A percentile compares a stretch with the other conserved stretches of the same genome.
Evolutionary conservation across 2,888 invertebrate species (phyloP).

Genomic region (Drosophila demipolita): DNA sequence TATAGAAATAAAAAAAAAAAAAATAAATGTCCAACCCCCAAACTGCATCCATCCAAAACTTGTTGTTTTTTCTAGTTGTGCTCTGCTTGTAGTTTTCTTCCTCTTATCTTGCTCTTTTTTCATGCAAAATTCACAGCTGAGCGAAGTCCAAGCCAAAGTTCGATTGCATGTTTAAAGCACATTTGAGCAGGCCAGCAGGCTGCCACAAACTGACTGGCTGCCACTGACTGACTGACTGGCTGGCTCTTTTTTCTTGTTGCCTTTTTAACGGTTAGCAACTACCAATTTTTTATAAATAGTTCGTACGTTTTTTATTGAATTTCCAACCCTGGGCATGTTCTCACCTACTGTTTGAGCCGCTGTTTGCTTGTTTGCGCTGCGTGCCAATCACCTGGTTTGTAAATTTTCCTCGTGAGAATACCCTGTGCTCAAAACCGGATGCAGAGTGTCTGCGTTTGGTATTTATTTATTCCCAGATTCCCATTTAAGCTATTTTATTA

Average conservation of each 20-base stretch:
- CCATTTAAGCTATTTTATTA: neutral
- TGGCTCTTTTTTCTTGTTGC: constrained; percentile 13
- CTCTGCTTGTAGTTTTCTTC: neutral
- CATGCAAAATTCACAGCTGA: constrained; percentile 71
- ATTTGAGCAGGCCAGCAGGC: constrained; percentile 35
- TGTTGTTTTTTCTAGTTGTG: constrained; percentile 36
- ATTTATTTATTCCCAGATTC: neutral
- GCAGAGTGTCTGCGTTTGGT: neutral
- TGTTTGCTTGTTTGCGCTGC: constrained; percentile 46
- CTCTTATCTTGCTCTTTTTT: constrained; percentile 15
- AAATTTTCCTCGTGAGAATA: constrained; percentile 6
- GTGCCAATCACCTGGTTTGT: constrained; percentile 32
- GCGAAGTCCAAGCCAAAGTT: constrained; percentile 53
- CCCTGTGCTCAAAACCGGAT: neutral
- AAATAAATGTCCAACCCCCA: constrained; percentile 40
- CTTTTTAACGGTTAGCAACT: neutral
- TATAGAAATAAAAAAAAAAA: constrained; percentile 1
- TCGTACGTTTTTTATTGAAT: constrained; percentile 46
- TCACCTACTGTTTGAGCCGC: constrained; percentile 42
- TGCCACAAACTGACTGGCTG: neutral
- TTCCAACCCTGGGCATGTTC: constrained; percentile 40
- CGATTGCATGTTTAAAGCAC: constrained; percentile 66
- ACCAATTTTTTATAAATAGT: constrained; percentile 10
- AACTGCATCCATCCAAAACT: constrained; percentile 49
- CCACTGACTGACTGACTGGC: neutral